phyloP scores from a whole-genome alignment of 37 sponge, comb jelly and placozoan species.

The Lycopodina hypogea region DNA sequence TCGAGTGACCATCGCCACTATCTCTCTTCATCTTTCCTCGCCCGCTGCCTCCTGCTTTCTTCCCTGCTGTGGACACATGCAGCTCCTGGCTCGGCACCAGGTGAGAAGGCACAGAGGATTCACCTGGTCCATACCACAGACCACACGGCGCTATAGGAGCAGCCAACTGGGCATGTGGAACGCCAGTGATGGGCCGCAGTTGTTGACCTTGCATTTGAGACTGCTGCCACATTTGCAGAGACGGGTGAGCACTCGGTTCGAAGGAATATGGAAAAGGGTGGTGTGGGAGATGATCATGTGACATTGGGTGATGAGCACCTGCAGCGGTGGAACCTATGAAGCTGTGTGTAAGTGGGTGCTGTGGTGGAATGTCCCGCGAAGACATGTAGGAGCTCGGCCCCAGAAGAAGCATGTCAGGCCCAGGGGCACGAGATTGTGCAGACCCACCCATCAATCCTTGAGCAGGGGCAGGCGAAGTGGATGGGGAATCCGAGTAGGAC shows the following conservation, averaged over 20 bases:
- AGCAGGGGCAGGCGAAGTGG: background rate
- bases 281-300: conserved; percentile 24
- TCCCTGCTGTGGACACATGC: background rate
- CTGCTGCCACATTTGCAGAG: conserved; percentile 53
- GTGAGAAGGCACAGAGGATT: conserved; percentile 4
- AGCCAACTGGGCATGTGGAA: conserved; percentile 24
- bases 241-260: conserved; percentile 16
- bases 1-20: background rate
- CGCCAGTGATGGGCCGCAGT: conserved; percentile 7
- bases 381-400: background rate
- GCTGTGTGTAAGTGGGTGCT: conserved; percentile 1
- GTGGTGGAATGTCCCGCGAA: background rate
- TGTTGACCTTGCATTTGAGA: conserved; percentile 37
- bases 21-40: background rate
- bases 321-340: background rate
- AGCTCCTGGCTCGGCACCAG: conserved; percentile 27
- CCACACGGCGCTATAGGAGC: conserved; percentile 34
- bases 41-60: conserved; percentile 9
- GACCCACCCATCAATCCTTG: background rate
- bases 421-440: background rate
- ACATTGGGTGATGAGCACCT: conserved; percentile 10
- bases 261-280: conserved; percentile 42
- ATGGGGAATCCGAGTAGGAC: background rate
- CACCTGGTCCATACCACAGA: conserved; percentile 15
- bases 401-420: background rate